A percentile compares a stretch with the other conserved stretches of the same genome.
phyloP scores from a whole-genome alignment of 1,140 invertebrate genomes.

The Pectinophora gossypiella region DNA sequence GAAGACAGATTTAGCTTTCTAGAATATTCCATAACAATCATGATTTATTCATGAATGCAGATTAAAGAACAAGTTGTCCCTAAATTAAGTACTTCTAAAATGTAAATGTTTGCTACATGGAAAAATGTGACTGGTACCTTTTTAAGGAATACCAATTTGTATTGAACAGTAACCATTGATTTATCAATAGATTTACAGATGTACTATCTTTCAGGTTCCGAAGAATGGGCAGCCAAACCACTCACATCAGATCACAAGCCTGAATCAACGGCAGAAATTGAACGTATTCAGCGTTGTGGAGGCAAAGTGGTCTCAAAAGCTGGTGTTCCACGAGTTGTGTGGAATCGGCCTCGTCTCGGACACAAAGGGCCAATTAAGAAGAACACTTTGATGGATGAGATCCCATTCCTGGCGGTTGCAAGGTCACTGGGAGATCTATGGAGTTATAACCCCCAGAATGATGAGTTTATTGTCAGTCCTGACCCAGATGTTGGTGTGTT shows the following conservation, averaged over 20 bases:
- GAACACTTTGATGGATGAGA: slow-evolving; percentile 93
- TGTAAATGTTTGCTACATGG: no score
- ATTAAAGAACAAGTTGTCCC: no score
- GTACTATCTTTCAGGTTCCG: slow-evolving; percentile 75
- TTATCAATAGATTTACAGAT: no score
- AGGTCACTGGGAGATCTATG: slow-evolving; percentile 96
- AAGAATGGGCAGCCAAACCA: slow-evolving; percentile 86
- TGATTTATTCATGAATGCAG: no score
- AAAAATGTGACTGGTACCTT: no score
- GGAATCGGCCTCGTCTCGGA: slow-evolving; percentile 92
- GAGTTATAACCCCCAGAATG: slow-evolving; percentile 94
- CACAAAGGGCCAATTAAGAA: slow-evolving; percentile 88
- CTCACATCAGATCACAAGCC: slow-evolving; percentile 97
- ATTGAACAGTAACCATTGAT: no score
- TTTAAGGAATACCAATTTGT: no score
- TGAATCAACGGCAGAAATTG: slow-evolving; percentile 90
- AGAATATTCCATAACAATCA: no score
- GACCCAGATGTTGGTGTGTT: slow-evolving; percentile 95
- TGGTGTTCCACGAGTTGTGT: slow-evolving; percentile 96
- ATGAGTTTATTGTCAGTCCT: slow-evolving; percentile 97
- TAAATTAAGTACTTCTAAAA: no score
- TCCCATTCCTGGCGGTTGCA: slow-evolving; percentile 97
- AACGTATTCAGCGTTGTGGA: slow-evolving; percentile 90
- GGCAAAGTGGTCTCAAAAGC: slow-evolving; percentile 93
- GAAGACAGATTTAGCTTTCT: no score